Percentiles rank a stretch among this genome's conserved stretches.
Conservation (phyloP, 2,113 vertebrate genomes). For the Rhynchopsitta pachyrhyncha region DNA sequence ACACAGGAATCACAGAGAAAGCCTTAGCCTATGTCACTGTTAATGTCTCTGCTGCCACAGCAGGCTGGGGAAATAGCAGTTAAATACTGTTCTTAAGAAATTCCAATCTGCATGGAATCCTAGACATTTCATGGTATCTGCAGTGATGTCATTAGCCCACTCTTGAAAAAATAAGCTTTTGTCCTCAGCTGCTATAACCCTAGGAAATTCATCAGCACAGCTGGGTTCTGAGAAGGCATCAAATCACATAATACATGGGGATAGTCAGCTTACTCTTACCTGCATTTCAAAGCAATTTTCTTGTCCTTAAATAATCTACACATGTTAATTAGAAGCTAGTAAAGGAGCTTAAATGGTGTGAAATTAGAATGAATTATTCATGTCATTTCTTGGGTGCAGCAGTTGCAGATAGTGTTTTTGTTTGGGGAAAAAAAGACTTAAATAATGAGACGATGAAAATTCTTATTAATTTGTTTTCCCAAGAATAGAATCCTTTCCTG, state of each 20-base stretch:
- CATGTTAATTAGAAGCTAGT: conserved; percentile 70
- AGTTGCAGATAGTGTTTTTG: conserved; percentile 34
- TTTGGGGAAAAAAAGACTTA: background rate
- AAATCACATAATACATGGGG: conserved; percentile 11
- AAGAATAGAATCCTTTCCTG: background rate
- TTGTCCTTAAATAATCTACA: conserved; percentile 68
- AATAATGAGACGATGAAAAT: conserved; percentile 41
- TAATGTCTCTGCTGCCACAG: background rate
- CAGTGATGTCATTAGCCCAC: background rate
- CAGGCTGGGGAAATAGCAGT: background rate
- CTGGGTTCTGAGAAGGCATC: background rate
- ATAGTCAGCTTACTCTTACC: conserved; percentile 54
- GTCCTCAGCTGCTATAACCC: background rate
- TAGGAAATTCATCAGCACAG: background rate
- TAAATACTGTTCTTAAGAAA: background rate
- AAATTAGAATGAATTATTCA: conserved; percentile 73
- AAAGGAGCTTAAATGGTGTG: conserved; percentile 67
- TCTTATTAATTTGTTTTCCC: conserved; percentile 45
- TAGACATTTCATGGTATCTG: background rate
- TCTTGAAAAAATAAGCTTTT: background rate
- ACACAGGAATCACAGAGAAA: background rate
- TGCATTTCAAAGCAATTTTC: conserved; percentile 72
- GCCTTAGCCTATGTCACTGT: background rate
- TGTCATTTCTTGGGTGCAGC: conserved; percentile 35
- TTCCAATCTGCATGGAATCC: background rate